Conservation (phyloP, 2,888 invertebrate genomes). For the Erebia palarica region DNA sequence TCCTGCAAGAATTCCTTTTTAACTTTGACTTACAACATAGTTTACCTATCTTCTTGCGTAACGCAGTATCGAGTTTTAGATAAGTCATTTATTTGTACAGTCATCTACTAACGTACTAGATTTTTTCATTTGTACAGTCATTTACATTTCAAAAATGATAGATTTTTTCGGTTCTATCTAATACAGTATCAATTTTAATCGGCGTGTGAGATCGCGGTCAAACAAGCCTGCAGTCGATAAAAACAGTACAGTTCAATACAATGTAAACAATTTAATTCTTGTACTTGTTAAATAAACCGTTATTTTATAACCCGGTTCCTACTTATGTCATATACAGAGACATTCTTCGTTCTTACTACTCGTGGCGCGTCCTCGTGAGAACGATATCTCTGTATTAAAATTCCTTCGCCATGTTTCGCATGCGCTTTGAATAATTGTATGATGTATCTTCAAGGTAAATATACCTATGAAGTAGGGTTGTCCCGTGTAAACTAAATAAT, state of each 20-base stretch:
- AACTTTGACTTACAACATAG: too few species aligned
- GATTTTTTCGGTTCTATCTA: background rate
- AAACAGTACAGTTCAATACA: background rate
- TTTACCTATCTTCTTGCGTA: background rate
- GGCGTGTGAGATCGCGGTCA: background rate
- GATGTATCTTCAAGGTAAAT: conserved; percentile 16
- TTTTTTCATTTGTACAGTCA: background rate
- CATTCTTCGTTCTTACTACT: background rate
- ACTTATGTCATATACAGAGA: background rate
- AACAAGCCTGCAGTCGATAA: background rate
- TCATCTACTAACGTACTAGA: too few species aligned
- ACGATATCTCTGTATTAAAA: conserved; percentile 47
- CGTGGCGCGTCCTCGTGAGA: conserved; percentile 48
- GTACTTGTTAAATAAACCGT: background rate
- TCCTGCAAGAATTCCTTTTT: too few species aligned
- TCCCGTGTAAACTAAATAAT: background rate
- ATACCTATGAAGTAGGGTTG: conserved; percentile 9
- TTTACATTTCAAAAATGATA: too few species aligned
- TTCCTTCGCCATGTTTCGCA: conserved; percentile 38
- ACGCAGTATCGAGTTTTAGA: background rate
- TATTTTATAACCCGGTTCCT: background rate
- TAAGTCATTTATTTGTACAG: background rate
- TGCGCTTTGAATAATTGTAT: conserved; percentile 33
- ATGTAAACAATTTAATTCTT: background rate
- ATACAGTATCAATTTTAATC: background rate